phyloP scores from a whole-genome alignment of 2,113 vertebrate species.

The Ramphastos sulfuratus region DNA sequence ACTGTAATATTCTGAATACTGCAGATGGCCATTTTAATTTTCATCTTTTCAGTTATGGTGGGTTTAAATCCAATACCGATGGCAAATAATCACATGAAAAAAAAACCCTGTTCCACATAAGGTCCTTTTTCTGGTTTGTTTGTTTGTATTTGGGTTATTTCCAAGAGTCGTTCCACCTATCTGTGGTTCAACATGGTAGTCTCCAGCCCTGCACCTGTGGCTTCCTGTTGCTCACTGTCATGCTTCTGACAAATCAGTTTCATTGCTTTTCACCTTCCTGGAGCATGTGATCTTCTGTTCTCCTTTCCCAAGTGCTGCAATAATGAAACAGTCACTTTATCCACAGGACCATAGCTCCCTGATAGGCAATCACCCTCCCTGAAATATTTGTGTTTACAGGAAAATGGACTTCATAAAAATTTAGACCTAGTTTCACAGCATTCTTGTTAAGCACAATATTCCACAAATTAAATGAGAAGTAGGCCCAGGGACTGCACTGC shows the following conservation, averaged over 20 bases:
- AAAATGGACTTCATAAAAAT: neutral
- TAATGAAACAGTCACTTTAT: neutral
- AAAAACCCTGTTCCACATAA: neutral
- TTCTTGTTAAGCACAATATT: neutral
- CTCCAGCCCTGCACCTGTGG: fast-evolving
- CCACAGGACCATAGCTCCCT: neutral
- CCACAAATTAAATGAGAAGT: neutral
- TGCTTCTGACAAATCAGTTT: neutral
- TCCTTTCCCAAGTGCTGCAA: neutral
- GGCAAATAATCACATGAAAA: neutral
- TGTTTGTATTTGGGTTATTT: neutral
- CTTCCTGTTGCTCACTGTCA: neutral
- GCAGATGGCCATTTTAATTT: neutral
- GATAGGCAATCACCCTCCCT: neutral
- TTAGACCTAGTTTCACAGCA: neutral
- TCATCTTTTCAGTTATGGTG: neutral
- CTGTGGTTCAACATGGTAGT: neutral
- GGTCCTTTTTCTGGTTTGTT: neutral
- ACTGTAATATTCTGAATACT: neutral
- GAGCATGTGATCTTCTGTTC: neutral
- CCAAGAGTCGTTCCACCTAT: neutral
- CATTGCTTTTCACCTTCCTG: neutral
- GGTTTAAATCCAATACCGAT: neutral
- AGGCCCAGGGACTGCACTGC: neutral
- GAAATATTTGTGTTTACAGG: neutral